Conservation (phyloP, 2,888 invertebrate genomes). For the Drosophila robusta region DNA sequence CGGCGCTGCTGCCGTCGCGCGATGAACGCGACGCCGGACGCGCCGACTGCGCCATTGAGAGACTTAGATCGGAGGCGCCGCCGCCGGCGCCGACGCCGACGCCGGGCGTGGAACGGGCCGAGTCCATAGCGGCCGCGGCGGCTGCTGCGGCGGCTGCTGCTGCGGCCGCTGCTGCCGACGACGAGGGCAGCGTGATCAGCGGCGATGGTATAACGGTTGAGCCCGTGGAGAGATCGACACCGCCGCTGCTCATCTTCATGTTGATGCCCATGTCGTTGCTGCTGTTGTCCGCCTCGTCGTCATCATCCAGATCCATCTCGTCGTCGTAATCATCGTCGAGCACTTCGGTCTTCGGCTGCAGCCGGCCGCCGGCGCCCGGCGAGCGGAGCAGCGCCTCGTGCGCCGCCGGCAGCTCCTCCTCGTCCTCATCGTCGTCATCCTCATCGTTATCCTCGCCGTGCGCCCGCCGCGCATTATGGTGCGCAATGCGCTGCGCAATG, state of each 20-base stretch:
- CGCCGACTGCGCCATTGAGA: conserved; percentile 59
- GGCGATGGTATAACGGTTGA: conserved; percentile 79
- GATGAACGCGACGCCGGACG: conserved; percentile 70
- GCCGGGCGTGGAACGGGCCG: conserved; percentile 82
- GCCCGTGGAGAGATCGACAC: conserved; percentile 81
- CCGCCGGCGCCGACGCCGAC: conserved; percentile 38
- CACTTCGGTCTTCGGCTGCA: conserved; percentile 74
- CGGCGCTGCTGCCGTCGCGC: conserved; percentile 72
- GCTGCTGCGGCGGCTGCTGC: conserved; percentile 59
- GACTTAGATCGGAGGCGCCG: conserved; percentile 72
- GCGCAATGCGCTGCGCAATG: conserved; percentile 65
- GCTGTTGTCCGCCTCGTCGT: conserved; percentile 87
- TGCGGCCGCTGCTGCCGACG: conserved; percentile 59
- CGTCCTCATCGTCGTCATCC: conserved; percentile 51
- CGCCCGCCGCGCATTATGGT: conserved; percentile 49
- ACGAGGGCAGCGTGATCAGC: conserved; percentile 58
- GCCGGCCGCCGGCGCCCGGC: conserved; percentile 27
- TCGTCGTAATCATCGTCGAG: conserved; percentile 81
- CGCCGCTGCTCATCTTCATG: conserved; percentile 86
- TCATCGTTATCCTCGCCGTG: conserved; percentile 54
- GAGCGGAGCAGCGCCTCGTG: conserved; percentile 48
- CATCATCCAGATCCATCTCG: conserved; percentile 86
- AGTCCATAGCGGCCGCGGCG: conserved; percentile 69
- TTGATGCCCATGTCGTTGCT: conserved; percentile 88
- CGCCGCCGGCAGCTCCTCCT: conserved; percentile 50